Evolutionary conservation across 1,140 invertebrate species (phyloP).

Genomic region (Lordiphosa clarofinis): DNA sequence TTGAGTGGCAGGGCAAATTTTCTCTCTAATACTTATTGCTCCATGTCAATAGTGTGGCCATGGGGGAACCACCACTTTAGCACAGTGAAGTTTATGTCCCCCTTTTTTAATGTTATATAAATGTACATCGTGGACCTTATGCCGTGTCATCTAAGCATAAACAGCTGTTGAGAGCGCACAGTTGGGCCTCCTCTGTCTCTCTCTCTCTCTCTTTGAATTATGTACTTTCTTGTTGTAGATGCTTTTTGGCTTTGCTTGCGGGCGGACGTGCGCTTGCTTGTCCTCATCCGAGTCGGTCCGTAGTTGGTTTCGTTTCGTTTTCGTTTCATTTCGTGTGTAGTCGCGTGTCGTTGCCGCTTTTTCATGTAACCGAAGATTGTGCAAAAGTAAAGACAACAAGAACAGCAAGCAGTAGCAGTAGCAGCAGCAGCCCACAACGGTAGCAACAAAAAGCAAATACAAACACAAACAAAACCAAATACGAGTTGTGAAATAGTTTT

Average conservation of each 20-base stretch:
- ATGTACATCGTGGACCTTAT: no score
- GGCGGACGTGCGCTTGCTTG: conserved; percentile 12
- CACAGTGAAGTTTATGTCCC: no score
- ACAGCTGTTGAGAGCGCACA: no score
- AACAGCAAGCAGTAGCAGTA: not conserved
- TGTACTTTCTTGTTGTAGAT: conserved; percentile 2
- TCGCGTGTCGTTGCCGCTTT: conserved; percentile 31
- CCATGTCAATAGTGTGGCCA: no score
- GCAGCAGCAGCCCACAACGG: conserved; percentile 15
- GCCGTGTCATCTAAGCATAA: no score
- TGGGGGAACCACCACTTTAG: no score
- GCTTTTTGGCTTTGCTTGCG: conserved; percentile 12
- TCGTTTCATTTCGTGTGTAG: conserved; percentile 8
- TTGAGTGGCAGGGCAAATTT: no score
- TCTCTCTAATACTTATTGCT: no score
- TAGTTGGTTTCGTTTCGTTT: conserved; percentile 1
- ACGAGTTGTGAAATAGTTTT: conserved; percentile 42
- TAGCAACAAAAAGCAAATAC: conserved; percentile 19
- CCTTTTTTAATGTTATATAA: no score
- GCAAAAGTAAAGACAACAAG: conserved; percentile 31
- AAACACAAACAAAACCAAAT: no score
- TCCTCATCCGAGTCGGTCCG: conserved; percentile 10
- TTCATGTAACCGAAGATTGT: conserved; percentile 36
- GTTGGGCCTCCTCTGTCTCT: no score
- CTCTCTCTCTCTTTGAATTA: no score